Evolutionary conservation across 2,888 invertebrate species (phyloP).

Genomic region (Entomobrya proxima): DNA sequence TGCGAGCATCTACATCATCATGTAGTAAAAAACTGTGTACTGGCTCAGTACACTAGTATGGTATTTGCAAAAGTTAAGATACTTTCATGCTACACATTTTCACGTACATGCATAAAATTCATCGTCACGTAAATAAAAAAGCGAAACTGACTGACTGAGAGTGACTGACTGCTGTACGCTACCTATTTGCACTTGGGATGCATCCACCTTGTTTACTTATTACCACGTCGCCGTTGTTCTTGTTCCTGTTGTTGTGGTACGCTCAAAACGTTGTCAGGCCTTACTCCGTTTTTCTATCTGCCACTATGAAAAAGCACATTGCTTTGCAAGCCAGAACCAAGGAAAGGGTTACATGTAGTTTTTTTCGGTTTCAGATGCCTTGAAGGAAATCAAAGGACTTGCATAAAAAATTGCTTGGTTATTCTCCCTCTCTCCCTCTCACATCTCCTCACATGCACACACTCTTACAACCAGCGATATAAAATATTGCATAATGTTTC

Average conservation of each 20-base stretch:
- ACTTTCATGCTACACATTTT: background rate
- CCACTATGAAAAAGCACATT: background rate
- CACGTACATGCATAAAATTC: background rate
- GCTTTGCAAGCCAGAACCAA: background rate
- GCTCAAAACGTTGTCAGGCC: slow-evolving; percentile 14
- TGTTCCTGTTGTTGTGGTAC: no score
- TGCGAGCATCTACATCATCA: background rate
- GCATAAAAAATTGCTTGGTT: slow-evolving; percentile 38
- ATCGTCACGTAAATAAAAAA: slow-evolving; percentile 21
- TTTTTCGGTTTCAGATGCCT: background rate
- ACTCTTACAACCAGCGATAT: slow-evolving; percentile 16
- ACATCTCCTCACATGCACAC: background rate
- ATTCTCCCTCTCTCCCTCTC: slow-evolving; percentile 7
- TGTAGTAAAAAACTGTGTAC: background rate
- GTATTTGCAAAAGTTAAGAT: background rate
- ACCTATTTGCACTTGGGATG: slow-evolving; percentile 54
- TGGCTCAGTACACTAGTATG: background rate
- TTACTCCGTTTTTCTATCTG: slow-evolving; percentile 7
- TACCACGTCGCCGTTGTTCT: background rate
- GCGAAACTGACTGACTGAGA: slow-evolving; percentile 29
- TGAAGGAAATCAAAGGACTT: slow-evolving; percentile 45
- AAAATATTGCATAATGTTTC: slow-evolving; percentile 48
- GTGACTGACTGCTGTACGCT: slow-evolving; percentile 6
- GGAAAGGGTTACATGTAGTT: slow-evolving; percentile 26
- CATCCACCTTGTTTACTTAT: slow-evolving; percentile 47